These are phyloP conservation scores for Ooceraea biroi DNA, from an alignment of 1,140 invertebrate species.

Conservation along the genomic window DNA sequence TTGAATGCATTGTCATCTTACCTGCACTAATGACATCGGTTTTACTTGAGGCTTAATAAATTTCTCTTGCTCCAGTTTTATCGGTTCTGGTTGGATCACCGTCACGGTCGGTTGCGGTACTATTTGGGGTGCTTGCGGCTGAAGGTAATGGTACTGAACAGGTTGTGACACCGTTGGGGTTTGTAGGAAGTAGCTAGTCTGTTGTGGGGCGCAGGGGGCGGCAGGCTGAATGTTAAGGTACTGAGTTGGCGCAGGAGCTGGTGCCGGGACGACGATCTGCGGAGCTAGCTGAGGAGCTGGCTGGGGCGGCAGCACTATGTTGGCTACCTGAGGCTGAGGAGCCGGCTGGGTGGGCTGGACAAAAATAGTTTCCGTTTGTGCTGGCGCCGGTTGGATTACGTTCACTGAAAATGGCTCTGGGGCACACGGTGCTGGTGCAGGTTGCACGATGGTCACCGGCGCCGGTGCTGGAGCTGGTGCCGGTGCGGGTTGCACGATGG, in stretches of 20 bases:
- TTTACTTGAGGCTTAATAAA: neutral
- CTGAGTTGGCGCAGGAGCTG: neutral
- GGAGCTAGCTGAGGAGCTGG: neutral
- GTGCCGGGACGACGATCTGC: neutral
- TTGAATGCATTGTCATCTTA: neutral
- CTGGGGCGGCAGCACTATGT: neutral
- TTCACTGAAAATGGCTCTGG: neutral
- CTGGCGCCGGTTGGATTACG: neutral
- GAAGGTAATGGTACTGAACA: constrained; percentile 20
- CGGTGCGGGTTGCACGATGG: neutral
- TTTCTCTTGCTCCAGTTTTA: neutral
- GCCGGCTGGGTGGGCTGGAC: neutral
- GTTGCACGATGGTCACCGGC: neutral
- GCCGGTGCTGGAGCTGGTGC: neutral
- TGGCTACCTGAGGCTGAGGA: neutral
- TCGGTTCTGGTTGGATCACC: neutral
- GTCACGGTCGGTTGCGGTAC: neutral
- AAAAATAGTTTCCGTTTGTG: neutral
- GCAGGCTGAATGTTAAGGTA: constrained; percentile 17
- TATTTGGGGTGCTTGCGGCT: neutral
- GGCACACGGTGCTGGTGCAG: neutral
- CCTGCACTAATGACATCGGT: neutral
- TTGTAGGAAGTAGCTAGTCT: neutral
- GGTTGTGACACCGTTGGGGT: neutral
- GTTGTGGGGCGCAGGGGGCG: neutral